Percentiles rank a stretch among this genome's conserved stretches.
phyloP scores from a whole-genome alignment of 2,797 vertebrate genomes.

The Echiichthys vipera region DNA sequence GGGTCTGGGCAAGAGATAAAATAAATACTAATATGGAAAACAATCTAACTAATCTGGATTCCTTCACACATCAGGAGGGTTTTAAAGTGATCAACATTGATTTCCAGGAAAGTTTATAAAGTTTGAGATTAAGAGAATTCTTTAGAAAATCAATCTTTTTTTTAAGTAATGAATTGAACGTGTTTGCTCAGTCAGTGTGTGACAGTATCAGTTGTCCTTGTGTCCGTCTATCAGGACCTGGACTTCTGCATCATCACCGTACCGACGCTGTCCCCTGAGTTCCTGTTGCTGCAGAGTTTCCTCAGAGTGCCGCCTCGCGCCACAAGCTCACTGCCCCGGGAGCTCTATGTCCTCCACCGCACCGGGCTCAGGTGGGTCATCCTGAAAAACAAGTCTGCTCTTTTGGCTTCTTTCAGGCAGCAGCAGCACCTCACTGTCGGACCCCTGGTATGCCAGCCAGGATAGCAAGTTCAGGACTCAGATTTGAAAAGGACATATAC shows the following conservation, averaged over 20 bases:
- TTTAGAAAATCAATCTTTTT: not conserved
- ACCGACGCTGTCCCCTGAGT: constrained; percentile 82
- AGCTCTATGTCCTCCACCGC: constrained; percentile 90
- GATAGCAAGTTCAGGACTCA: not conserved
- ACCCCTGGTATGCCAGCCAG: not conserved
- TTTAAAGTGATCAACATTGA: not conserved
- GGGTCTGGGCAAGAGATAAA: not conserved
- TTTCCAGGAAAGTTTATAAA: not conserved
- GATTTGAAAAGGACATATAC: not conserved
- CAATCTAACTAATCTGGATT: no score
- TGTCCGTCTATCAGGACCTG: constrained; percentile 81
- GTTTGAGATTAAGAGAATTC: not conserved
- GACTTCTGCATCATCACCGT: constrained; percentile 89
- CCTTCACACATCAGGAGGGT: not conserved
- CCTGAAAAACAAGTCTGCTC: not conserved
- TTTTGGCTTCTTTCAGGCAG: not conserved
- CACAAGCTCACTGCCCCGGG: constrained; percentile 67
- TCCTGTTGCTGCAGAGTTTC: constrained; percentile 88
- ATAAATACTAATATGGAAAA: not conserved
- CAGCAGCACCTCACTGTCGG: not conserved
- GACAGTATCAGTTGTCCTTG: not conserved
- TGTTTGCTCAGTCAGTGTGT: not conserved
- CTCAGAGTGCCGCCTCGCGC: constrained; percentile 76
- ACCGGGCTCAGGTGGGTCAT: constrained; percentile 82
- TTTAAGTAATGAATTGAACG: not conserved